A percentile compares a stretch with the other conserved stretches of the same genome.
Conservation (phyloP, 2,888 invertebrate species). For the Microctonus hyperodae region DNA sequence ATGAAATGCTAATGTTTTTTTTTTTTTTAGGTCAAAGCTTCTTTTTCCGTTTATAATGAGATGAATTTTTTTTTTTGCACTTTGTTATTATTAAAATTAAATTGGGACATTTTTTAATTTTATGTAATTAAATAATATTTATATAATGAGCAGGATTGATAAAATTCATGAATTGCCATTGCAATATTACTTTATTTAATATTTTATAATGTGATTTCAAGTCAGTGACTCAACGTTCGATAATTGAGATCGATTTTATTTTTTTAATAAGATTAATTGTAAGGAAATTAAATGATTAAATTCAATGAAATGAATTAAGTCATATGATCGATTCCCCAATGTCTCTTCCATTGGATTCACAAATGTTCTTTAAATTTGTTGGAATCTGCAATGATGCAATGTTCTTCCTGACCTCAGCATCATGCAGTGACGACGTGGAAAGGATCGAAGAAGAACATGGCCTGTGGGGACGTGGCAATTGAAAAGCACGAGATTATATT, state of each 20-base stretch:
- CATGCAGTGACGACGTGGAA: not conserved
- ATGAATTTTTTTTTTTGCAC: not conserved
- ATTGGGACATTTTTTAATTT: not conserved
- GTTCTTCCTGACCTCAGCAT: constrained; percentile 11
- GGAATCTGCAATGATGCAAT: not conserved
- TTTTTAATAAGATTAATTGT: not conserved
- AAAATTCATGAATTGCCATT: not conserved
- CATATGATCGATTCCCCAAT: not conserved
- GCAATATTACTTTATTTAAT: no score
- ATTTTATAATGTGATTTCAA: not conserved
- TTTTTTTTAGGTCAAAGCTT: not conserved
- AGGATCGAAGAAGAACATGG: constrained; percentile 1
- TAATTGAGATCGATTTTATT: not conserved
- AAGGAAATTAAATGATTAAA: not conserved
- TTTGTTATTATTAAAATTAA: not conserved
- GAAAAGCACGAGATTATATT: constrained; percentile 39
- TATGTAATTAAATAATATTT: not conserved
- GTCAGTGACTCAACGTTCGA: not conserved
- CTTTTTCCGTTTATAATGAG: not conserved
- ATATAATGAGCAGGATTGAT: not conserved
- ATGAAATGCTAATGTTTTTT: not conserved
- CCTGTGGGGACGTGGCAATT: constrained; percentile 27
- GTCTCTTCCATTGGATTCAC: no score
- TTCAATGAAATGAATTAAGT: not conserved
- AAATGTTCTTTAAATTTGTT: not conserved